A percentile compares a stretch with the other conserved stretches of the same genome.
phyloP scores from a whole-genome alignment of 2,888 invertebrate species.

The Tinea semifulvella region DNA sequence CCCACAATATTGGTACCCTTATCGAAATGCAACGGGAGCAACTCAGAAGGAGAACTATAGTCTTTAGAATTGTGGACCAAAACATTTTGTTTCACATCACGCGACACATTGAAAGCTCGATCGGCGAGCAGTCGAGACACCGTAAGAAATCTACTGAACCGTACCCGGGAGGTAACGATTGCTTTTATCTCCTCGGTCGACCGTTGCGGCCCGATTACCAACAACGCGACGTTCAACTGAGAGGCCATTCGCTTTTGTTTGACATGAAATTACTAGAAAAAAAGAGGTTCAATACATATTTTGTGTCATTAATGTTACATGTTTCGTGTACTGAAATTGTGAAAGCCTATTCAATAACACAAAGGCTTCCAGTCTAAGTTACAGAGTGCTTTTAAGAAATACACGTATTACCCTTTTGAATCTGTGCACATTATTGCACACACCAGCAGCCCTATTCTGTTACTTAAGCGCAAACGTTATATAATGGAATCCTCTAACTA shows the following conservation, averaged over 20 bases:
- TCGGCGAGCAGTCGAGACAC: constrained; percentile 28
- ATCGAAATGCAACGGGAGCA: constrained; percentile 43
- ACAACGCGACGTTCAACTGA: constrained; percentile 13
- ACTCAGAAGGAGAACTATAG: constrained; percentile 39
- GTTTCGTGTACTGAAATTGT: too few species aligned
- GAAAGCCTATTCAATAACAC: too few species aligned
- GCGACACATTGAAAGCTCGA: constrained; percentile 18
- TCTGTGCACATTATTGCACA: too few species aligned
- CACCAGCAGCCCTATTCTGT: too few species aligned
- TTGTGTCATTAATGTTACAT: background rate
- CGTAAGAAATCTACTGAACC: constrained; percentile 45
- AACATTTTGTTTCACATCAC: constrained; percentile 55
- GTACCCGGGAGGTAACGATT: constrained; percentile 36
- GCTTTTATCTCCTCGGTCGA: constrained; percentile 63
- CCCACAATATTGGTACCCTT: constrained; percentile 47
- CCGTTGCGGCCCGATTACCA: constrained; percentile 53
- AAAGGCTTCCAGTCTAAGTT: too few species aligned
- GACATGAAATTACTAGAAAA: constrained; percentile 10
- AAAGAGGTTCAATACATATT: constrained; percentile 7
- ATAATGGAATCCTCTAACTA: too few species aligned
- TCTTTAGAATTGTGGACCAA: constrained; percentile 23
- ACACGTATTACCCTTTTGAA: too few species aligned
- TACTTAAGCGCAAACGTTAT: too few species aligned
- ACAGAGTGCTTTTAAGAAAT: too few species aligned
- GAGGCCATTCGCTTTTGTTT: constrained; percentile 39